Conservation (phyloP, 2,113 vertebrate species). For the Stigmatopora nigra region DNA sequence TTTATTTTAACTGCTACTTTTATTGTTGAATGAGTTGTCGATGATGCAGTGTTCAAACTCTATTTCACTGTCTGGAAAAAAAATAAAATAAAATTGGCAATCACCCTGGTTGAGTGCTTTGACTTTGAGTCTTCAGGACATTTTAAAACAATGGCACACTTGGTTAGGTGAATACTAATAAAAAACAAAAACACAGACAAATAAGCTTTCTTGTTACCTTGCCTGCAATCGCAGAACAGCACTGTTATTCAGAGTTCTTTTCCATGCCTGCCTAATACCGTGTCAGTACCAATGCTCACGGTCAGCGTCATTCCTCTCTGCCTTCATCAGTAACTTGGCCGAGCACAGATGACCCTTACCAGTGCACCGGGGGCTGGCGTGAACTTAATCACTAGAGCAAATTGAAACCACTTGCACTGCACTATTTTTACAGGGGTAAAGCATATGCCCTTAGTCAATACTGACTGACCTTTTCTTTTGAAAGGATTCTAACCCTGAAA, state of each 20-base stretch:
- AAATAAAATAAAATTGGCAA: slow-evolving; percentile 19
- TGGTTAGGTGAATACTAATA: slow-evolving; percentile 57
- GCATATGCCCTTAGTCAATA: slow-evolving; percentile 70
- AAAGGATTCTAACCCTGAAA: slow-evolving; percentile 52
- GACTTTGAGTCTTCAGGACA: slow-evolving; percentile 60
- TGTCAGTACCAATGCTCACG: slow-evolving; percentile 65
- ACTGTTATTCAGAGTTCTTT: slow-evolving; percentile 52
- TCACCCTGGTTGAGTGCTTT: slow-evolving; percentile 67
- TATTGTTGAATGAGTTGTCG: slow-evolving; percentile 34
- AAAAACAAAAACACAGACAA: slow-evolving; percentile 60
- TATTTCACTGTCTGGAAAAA: slow-evolving; percentile 8
- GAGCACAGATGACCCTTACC: slow-evolving; percentile 81
- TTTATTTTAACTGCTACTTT: slow-evolving; percentile 16
- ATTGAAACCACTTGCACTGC: slow-evolving; percentile 86
- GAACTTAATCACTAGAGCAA: slow-evolving; percentile 89
- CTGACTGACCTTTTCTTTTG: slow-evolving; percentile 63
- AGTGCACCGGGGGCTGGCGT: slow-evolving; percentile 80
- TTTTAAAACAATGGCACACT: slow-evolving; percentile 50
- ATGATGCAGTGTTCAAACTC: background rate
- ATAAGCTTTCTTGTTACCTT: slow-evolving; percentile 63
- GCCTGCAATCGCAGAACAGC: slow-evolving; percentile 68
- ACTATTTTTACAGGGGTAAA: slow-evolving; percentile 76
- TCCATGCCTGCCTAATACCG: slow-evolving; percentile 57
- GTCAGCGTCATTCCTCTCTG: slow-evolving; percentile 56
- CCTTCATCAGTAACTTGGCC: slow-evolving; percentile 75